phyloP scores from a whole-genome alignment of 2,888 invertebrate genomes.

The Cecidostiba fungosa region DNA sequence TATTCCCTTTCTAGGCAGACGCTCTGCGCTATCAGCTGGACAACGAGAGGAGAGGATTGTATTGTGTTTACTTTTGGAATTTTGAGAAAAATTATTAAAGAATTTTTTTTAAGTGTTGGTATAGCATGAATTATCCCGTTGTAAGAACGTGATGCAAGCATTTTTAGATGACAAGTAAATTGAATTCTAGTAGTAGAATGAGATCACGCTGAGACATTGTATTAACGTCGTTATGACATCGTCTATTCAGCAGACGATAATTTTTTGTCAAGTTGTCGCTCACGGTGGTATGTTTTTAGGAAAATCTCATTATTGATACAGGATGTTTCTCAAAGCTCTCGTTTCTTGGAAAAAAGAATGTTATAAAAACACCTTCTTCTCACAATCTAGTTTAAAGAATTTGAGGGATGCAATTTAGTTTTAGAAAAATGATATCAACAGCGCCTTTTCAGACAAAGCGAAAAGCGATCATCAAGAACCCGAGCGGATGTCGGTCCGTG shows the following conservation, averaged over 20 bases:
- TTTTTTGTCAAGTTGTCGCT: not conserved
- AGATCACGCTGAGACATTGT: not conserved
- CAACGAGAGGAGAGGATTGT: not conserved
- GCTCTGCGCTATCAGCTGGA: not conserved
- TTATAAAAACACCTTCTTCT: not conserved
- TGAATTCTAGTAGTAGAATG: not conserved
- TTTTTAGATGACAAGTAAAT: not conserved
- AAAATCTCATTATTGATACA: too few species aligned
- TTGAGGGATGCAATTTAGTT: not conserved
- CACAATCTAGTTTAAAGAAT: not conserved
- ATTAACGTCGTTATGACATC: not conserved
- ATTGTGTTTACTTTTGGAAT: not conserved
- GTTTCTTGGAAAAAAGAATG: not conserved
- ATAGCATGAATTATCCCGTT: too few species aligned
- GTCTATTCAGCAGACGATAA: not conserved
- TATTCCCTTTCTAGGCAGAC: constrained; percentile 49
- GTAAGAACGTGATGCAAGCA: not conserved
- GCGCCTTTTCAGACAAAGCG: not conserved
- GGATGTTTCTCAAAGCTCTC: too few species aligned
- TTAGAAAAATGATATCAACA: not conserved
- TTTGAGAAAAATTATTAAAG: too few species aligned
- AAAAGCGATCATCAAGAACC: constrained; percentile 6
- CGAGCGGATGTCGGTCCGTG: not conserved
- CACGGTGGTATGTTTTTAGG: not conserved
- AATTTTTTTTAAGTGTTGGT: not conserved